Base-by-base conservation (phyloP, 2,888 invertebrate genomes). In the Tiliacea aurago region DNA sequence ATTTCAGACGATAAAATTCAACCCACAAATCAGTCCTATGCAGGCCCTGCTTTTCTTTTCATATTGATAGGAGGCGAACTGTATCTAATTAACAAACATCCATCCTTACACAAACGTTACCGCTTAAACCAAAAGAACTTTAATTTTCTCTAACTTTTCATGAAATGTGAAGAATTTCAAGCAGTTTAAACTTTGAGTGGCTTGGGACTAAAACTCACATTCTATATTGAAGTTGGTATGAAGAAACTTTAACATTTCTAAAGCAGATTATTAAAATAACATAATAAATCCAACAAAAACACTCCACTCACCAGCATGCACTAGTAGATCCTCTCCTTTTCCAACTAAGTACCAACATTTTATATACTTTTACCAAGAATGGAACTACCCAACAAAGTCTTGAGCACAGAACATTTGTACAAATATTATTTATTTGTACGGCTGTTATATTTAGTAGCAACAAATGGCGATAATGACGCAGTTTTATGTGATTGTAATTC, bases 401-500 rank as follows among this genome's bases (percentile, higher is more conserved):
- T 37, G 10, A 13, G 33, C 15, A 3, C 37, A 66, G 43, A 53
- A 20, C 65, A 76, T 37, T 66, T 80, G 64, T 55, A 5, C 37
- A 69, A 80, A 80, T 62, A 76, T 72, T 69, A 65, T 51, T 74
- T 58, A 43, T 65, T 66, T 15, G 51, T 9, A 7, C 23, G 28
- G 7, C 20, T 71, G 37, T 55, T 45, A 47, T 53, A 62, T 45
- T 65, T 56, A 55, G 28, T 33, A 41, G 53, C 56, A 64, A 81
- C 63, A 77, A 81, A 73, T 58, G 74, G 11, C n/a, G 56, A 67
- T 85, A 86, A 84, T 80, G 73, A 80, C 72, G 70, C 33, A 69
- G 64, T 78, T 73, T 78, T 63, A 82, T 74, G 49, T 73, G 70
- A 83, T 84, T 86, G 76, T 84, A 69, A 84, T 86, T 81, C 86